Evolutionary conservation across 2,113 vertebrate species (phyloP).

Genomic region (Thalassoma bifasciatum): DNA sequence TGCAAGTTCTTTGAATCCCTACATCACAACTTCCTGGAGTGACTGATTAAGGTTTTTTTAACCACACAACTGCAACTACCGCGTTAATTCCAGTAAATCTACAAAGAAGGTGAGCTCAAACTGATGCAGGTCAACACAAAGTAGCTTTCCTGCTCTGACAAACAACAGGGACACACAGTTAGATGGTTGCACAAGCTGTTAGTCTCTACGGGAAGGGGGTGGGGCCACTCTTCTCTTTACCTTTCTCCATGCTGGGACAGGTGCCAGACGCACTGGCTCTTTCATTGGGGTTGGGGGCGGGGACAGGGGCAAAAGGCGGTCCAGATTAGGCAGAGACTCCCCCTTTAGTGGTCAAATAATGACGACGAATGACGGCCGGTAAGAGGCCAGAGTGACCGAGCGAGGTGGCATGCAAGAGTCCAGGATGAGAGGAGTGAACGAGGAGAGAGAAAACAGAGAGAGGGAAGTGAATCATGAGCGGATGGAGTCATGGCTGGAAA

Average conservation of each 20-base stretch:
- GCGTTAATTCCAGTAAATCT: constrained; percentile 11
- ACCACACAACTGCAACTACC: not conserved
- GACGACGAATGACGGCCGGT: constrained; percentile 54
- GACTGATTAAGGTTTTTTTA: not conserved
- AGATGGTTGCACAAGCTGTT: constrained; percentile 36
- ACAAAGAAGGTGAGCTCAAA: not conserved
- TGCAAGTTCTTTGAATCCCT: too few relatives aligned
- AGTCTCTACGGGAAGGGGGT: constrained; percentile 19
- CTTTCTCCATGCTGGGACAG: constrained; percentile 95
- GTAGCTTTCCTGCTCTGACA: constrained; percentile 13
- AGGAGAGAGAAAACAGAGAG: constrained; percentile 66
- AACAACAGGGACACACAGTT: constrained; percentile 21
- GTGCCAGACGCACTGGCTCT: constrained; percentile 85
- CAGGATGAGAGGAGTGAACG: constrained; percentile 51
- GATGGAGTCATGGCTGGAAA: too few relatives aligned
- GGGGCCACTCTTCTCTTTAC: constrained; percentile 82
- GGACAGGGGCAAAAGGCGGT: constrained; percentile 82
- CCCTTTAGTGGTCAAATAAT: constrained; percentile 82
- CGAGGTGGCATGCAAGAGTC: constrained; percentile 59
- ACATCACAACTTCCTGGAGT: too few relatives aligned
- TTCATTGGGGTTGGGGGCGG: constrained; percentile 80
- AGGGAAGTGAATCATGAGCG: constrained; percentile 62
- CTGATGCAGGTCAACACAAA: constrained; percentile 25
- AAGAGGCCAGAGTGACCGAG: constrained; percentile 38
- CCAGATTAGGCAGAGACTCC: constrained; percentile 88